These are phyloP conservation scores for Volucella zonaria DNA, from an alignment of 2,888 invertebrate genomes.

Conservation along the genomic window DNA sequence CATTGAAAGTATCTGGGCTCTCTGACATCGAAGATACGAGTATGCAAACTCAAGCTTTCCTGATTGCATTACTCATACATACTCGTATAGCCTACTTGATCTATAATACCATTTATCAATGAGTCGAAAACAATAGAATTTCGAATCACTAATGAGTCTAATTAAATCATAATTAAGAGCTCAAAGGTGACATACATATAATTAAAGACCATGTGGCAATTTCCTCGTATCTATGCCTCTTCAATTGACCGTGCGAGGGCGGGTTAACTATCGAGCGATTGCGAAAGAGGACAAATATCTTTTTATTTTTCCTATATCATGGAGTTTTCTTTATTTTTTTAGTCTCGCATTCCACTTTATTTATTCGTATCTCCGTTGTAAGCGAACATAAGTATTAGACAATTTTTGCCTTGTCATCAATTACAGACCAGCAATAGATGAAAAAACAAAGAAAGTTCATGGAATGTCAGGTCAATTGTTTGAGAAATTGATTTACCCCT, in stretches of 20 bases:
- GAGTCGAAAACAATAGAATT: constrained; percentile 21
- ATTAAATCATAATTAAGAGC: constrained; percentile 56
- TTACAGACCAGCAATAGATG: background rate
- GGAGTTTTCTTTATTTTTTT: background rate
- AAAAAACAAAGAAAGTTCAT: constrained; percentile 3
- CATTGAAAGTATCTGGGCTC: background rate
- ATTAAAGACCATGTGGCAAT: constrained; percentile 31
- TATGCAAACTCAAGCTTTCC: background rate
- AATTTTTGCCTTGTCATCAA: constrained; percentile 8
- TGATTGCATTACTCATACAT: background rate
- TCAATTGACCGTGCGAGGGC: constrained; percentile 16
- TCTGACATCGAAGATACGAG: no score
- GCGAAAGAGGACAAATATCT: background rate
- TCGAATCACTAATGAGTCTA: constrained; percentile 40
- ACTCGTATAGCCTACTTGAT: background rate
- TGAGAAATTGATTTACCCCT: constrained; percentile 56
- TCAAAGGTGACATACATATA: constrained; percentile 43
- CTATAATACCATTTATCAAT: constrained; percentile 28
- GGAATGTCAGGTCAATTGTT: constrained; percentile 60
- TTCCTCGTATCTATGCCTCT: constrained; percentile 36
- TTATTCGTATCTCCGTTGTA: background rate
- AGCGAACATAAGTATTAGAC: background rate
- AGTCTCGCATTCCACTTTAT: constrained; percentile 5
- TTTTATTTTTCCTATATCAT: background rate
- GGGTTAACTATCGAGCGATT: background rate